phyloP scores from a whole-genome alignment of 2,797 vertebrate genomes.

The Pyrocephalus nanus region DNA sequence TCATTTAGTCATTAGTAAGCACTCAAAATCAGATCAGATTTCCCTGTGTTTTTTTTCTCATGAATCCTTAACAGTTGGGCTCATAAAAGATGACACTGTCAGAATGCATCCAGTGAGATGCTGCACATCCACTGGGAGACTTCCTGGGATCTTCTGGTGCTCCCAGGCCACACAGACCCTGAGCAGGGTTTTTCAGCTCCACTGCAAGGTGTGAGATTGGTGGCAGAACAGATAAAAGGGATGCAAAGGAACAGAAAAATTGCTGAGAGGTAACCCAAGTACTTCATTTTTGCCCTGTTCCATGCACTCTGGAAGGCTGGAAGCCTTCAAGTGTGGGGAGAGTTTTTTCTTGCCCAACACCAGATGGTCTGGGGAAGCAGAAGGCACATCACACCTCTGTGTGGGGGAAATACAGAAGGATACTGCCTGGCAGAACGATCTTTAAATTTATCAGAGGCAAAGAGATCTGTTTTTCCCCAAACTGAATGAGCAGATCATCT shows the following conservation, averaged over 20 bases:
- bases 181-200: neutral
- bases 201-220: neutral
- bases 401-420: neutral
- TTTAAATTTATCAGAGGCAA: neutral
- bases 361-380: rapidly evolving
- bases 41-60: neutral
- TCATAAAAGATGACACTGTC: neutral
- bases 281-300: neutral
- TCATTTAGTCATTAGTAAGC: neutral
- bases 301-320: neutral
- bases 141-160: neutral
- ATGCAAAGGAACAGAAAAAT: neutral
- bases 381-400: neutral
- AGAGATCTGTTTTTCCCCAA: neutral
- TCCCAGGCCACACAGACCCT: neutral
- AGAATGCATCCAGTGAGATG: neutral
- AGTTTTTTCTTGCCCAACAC: neutral
- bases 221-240: neutral
- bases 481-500: neutral
- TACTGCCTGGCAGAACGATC: neutral
- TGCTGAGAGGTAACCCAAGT: neutral
- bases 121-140: neutral
- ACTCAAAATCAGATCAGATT: neutral
- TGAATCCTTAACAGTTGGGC: neutral
- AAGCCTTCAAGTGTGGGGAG: neutral